Evolutionary conservation across 2,888 invertebrate genomes (phyloP).

Genomic region (Drosophila borealis): DNA sequence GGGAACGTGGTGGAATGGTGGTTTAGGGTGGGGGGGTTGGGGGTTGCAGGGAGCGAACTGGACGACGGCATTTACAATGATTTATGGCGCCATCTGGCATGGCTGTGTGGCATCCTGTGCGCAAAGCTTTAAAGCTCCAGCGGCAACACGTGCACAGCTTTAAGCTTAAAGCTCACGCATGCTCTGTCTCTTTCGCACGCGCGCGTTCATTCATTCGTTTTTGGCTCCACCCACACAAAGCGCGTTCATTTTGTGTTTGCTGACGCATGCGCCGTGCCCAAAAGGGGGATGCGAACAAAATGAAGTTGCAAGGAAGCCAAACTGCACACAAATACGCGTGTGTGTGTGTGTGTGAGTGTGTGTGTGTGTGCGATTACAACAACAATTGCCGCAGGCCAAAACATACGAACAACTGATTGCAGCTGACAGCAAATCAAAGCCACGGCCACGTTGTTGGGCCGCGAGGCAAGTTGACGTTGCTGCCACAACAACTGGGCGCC

Average conservation of each 20-base stretch:
- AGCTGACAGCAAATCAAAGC: slow-evolving; percentile 65
- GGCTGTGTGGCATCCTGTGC: slow-evolving; percentile 56
- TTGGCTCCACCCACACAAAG: slow-evolving; percentile 75
- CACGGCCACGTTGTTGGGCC: slow-evolving; percentile 32
- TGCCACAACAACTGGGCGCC: slow-evolving; percentile 39
- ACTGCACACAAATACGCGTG: slow-evolving; percentile 11
- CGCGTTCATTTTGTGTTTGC: slow-evolving; percentile 67
- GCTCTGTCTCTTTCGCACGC: slow-evolving; percentile 1
- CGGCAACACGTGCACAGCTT: slow-evolving; percentile 38
- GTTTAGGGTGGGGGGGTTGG: background rate
- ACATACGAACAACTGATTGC: slow-evolving; percentile 31
- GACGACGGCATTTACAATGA: slow-evolving; percentile 43
- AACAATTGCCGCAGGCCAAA: slow-evolving; percentile 21
- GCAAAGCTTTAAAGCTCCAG: slow-evolving; percentile 38
- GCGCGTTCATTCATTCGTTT: slow-evolving; percentile 56
- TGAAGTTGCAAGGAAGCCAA: slow-evolving; percentile 70
- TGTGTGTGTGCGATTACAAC: slow-evolving; percentile 17
- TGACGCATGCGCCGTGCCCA: slow-evolving; percentile 60
- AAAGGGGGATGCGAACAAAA: slow-evolving; percentile 72
- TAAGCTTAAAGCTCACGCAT: slow-evolving; percentile 63
- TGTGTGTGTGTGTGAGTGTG: slow-evolving; percentile 6
- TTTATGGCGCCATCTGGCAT: slow-evolving; percentile 66
- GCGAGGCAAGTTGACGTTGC: slow-evolving; percentile 38
- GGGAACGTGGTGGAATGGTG: background rate
- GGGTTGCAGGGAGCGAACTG: slow-evolving; percentile 2